These are phyloP conservation scores for Patella caerulea DNA, from an alignment of 2,888 invertebrate genomes.

Conservation along the genomic window DNA sequence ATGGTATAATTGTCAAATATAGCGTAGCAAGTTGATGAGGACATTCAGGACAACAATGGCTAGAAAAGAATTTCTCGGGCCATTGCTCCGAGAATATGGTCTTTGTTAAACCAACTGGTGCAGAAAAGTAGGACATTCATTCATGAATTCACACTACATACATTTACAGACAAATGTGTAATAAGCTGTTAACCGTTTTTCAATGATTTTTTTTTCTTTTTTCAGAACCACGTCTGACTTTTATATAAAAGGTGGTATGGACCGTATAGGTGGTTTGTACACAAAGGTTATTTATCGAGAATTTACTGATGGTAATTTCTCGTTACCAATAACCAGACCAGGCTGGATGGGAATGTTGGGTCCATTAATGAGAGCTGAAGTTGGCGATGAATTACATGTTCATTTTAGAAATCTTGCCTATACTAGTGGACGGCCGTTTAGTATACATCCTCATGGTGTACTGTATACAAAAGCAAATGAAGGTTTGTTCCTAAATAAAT, in stretches of 20 bases:
- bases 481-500: constrained; percentile 30
- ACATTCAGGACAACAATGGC: too few species aligned
- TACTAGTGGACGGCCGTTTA: constrained; percentile 29
- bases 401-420: constrained; percentile 41
- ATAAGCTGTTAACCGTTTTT: too few species aligned
- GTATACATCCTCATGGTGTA: constrained; percentile 47
- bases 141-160: too few species aligned
- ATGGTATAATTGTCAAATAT: too few species aligned
- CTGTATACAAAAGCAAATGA: constrained; percentile 43
- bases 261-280: constrained; percentile 42
- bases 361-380: constrained; percentile 40
- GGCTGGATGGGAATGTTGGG: constrained; percentile 42
- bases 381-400: constrained; percentile 39
- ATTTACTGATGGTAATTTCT: constrained; percentile 37
- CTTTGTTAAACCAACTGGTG: too few species aligned
- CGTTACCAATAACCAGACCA: constrained; percentile 25
- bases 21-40: too few species aligned
- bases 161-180: too few species aligned
- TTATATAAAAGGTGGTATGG: constrained; percentile 29
- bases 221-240: constrained; percentile 37
- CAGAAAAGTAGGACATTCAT: too few species aligned
- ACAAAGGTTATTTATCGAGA: constrained; percentile 39
- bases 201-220: neutral
- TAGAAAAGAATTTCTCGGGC: too few species aligned
- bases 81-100: too few species aligned